Evolutionary conservation across 2,888 invertebrate species (phyloP).

Genomic region (Capitulum mitella): DNA sequence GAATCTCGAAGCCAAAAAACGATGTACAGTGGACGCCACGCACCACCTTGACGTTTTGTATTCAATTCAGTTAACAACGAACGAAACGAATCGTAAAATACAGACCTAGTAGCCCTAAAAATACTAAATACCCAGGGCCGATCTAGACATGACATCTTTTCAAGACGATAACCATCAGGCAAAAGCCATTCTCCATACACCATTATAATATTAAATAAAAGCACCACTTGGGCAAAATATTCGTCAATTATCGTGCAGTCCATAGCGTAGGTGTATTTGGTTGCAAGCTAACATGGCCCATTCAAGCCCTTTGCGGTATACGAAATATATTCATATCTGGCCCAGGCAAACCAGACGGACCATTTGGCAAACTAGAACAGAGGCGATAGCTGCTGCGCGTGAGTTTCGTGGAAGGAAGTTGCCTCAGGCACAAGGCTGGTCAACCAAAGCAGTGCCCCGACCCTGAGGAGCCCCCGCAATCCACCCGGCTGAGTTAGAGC

Average conservation of each 20-base stretch:
- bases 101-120: not conserved
- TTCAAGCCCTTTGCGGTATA: too few species aligned
- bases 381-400: too few species aligned
- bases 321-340: too few species aligned
- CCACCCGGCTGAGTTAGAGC: too few species aligned
- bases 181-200: not conserved
- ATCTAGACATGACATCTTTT: not conserved
- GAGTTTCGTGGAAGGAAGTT: too few species aligned
- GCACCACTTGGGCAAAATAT: not conserved
- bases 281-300: not conserved
- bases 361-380: too few species aligned
- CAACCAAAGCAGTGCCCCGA: too few species aligned
- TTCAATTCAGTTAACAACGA: not conserved
- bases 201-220: slow-evolving; percentile 12
- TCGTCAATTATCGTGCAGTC: not conserved
- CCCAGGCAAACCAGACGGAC: too few species aligned
- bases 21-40: too few species aligned
- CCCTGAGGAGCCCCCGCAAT: too few species aligned
- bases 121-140: not conserved
- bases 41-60: not conserved
- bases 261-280: not conserved
- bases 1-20: too few species aligned
- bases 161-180: not conserved
- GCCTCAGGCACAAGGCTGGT: too few species aligned
- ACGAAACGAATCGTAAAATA: not conserved